Evolutionary conservation across 35 echinoderm and acorn worm species (phyloP).

Genomic region (Heliocidaris erythrogramma): DNA sequence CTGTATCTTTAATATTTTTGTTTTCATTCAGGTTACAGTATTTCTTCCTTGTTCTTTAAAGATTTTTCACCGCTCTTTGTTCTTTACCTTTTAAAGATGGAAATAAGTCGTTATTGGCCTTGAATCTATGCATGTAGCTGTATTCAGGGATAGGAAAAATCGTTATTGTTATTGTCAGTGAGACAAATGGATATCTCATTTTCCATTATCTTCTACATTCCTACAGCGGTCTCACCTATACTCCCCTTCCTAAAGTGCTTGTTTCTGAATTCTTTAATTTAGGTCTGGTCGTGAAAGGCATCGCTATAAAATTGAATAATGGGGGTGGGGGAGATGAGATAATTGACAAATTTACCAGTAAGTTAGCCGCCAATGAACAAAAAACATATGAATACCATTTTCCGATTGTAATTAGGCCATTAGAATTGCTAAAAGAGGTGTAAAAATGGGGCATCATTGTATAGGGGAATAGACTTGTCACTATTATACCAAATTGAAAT

Average conservation of each 20-base stretch:
- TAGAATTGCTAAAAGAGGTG: too few relatives aligned
- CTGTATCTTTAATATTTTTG: neutral
- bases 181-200: neutral
- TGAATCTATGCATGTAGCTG: neutral
- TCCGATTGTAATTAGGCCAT: too few relatives aligned
- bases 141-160: neutral
- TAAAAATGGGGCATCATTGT: too few relatives aligned
- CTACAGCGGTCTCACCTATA: neutral
- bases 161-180: neutral
- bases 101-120: neutral
- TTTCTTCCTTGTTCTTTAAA: neutral
- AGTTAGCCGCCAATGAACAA: too few relatives aligned
- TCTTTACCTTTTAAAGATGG: neutral
- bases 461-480: too few relatives aligned
- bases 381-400: too few relatives aligned
- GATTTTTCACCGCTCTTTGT: neutral
- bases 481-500: too few relatives aligned
- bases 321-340: too few relatives aligned
- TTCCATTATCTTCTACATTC: neutral
- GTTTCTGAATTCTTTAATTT: neutral
- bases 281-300: too few relatives aligned
- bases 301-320: too few relatives aligned
- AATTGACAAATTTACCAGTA: too few relatives aligned
- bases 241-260: neutral
- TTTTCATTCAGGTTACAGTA: neutral